Conservation (phyloP, 64 coral and sea anemone genomes). For the Porites australiensis region DNA sequence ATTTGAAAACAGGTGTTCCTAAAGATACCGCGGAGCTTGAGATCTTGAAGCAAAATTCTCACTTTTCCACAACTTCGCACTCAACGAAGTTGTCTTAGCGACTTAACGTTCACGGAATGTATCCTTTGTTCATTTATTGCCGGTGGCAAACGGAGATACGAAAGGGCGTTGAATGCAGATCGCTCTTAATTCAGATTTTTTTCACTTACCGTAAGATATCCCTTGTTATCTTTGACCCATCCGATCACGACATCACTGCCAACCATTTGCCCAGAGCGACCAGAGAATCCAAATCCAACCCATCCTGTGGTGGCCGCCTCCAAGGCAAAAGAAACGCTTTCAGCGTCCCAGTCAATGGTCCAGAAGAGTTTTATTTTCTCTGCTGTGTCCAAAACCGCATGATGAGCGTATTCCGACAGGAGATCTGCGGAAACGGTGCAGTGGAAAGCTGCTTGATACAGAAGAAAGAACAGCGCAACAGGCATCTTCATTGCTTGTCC, state of each 20-base stretch:
- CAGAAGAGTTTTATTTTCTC: constrained; percentile 58
- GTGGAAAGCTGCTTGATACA: background rate
- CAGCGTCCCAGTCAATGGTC: constrained; percentile 24
- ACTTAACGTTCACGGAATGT: too few species aligned
- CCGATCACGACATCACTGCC: constrained; percentile 60
- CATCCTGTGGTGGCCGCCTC: constrained; percentile 51
- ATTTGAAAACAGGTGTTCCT: too few species aligned
- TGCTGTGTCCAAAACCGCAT: constrained; percentile 32
- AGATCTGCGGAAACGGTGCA: constrained; percentile 5
- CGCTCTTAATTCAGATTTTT: too few species aligned
- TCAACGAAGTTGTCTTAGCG: too few species aligned
- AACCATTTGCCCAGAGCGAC: constrained; percentile 25
- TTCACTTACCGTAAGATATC: constrained; percentile 22
- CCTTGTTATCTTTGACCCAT: constrained; percentile 54
- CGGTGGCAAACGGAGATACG: too few species aligned
- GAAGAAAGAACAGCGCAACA: background rate
- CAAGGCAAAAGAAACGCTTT: constrained; percentile 44
- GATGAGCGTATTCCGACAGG: constrained; percentile 33
- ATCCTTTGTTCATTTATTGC: too few species aligned
- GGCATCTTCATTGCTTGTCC: background rate
- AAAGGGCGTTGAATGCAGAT: too few species aligned
- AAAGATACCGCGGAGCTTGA: too few species aligned
- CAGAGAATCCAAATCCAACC: constrained; percentile 55
- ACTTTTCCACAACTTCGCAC: too few species aligned
- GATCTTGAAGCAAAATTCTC: too few species aligned